Conservation (phyloP, 2,797 vertebrate genomes). For the Euthynnus affinis region DNA sequence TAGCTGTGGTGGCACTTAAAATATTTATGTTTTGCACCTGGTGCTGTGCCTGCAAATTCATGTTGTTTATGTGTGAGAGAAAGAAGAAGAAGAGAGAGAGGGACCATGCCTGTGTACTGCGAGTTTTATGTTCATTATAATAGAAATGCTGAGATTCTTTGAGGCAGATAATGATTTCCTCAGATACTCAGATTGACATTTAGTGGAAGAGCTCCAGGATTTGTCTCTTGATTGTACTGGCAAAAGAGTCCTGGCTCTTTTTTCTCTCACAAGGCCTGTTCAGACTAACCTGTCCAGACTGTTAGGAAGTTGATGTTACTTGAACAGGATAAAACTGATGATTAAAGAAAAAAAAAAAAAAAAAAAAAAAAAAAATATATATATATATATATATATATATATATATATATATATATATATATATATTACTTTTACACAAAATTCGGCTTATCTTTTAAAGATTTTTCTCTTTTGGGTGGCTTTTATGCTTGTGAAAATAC, state of each 20-base stretch:
- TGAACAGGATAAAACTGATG: constrained; percentile 1
- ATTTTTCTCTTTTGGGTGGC: not conserved
- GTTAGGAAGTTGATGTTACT: not conserved
- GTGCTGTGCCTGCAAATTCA: constrained; percentile 65
- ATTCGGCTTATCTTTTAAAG: no score
- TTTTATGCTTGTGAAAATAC: not conserved
- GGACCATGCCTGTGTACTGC: not conserved
- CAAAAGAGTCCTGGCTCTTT: constrained; percentile 6
- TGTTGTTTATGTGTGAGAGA: constrained; percentile 10
- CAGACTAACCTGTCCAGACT: constrained; percentile 22
- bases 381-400: no score
- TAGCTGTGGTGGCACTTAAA: constrained; percentile 62
- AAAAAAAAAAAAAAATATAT: no score
- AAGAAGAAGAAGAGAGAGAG: not conserved
- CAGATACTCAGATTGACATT: constrained; percentile 38
- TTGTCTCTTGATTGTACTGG: constrained; percentile 22
- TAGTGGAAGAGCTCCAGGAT: constrained; percentile 28
- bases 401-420: no score
- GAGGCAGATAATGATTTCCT: constrained; percentile 12
- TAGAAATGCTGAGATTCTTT: constrained; percentile 26
- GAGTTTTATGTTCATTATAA: constrained; percentile 29
- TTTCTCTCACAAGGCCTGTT: constrained; percentile 6
- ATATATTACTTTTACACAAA: no score
- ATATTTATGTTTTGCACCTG: constrained; percentile 78
- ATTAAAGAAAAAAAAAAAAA: not conserved